These are phyloP conservation scores for Sarcophaga subvicina DNA, from an alignment of 2,888 invertebrate genomes.

Conservation along the genomic window DNA sequence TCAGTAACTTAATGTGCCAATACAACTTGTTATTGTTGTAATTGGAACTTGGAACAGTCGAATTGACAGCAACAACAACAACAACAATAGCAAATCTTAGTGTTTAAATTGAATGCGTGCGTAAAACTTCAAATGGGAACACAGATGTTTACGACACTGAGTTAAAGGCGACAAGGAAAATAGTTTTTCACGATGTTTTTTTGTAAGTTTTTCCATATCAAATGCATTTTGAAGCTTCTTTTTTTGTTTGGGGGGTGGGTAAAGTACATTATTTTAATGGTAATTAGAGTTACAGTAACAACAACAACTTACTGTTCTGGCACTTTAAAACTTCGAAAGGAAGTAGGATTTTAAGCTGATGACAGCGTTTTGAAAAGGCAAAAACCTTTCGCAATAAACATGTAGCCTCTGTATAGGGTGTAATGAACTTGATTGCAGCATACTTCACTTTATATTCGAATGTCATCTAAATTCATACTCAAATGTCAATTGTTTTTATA, in stretches of 20 bases:
- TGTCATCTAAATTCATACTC: too few species aligned
- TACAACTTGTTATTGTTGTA: slow-evolving; percentile 48
- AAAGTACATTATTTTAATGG: slow-evolving; percentile 59
- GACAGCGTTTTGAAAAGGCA: too few species aligned
- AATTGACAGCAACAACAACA: background rate
- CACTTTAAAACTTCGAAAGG: too few species aligned
- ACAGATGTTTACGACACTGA: slow-evolving; percentile 67
- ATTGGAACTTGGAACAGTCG: background rate
- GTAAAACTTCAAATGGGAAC: slow-evolving; percentile 65
- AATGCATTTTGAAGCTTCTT: slow-evolving; percentile 1
- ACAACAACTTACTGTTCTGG: slow-evolving; percentile 4
- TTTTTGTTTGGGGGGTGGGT: slow-evolving; percentile 29
- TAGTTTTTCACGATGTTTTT: slow-evolving; percentile 41
- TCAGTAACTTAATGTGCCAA: background rate
- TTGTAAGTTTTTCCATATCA: slow-evolving; percentile 5
- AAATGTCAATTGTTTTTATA: too few species aligned
- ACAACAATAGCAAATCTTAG: slow-evolving; percentile 10
- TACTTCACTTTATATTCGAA: too few species aligned
- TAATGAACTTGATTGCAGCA: too few species aligned
- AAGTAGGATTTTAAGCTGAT: too few species aligned
- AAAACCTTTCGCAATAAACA: too few species aligned
- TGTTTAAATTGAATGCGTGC: slow-evolving; percentile 62
- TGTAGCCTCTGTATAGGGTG: too few species aligned
- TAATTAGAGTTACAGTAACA: slow-evolving; percentile 58
- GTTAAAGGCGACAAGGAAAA: slow-evolving; percentile 56